A percentile compares a stretch with the other conserved stretches of the same genome.
These are phyloP conservation scores for Drosophila pachea DNA, from an alignment of 1,140 invertebrate genomes.

Conservation along the genomic window DNA sequence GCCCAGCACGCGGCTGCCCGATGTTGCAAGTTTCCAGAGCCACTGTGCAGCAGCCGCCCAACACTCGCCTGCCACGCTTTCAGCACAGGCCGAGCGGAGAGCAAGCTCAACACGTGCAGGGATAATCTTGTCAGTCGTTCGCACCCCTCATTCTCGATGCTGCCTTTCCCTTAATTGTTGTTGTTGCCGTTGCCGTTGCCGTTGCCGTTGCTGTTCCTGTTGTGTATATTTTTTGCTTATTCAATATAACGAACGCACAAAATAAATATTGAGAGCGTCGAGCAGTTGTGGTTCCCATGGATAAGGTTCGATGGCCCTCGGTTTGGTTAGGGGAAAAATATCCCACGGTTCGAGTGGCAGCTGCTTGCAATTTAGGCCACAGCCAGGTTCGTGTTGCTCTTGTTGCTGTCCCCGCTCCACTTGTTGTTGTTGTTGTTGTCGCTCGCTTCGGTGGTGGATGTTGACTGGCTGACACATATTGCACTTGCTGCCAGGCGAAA, in stretches of 20 bases:
- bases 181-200: slow-evolving; percentile 20
- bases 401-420: slow-evolving; percentile 26
- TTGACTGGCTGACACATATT: slow-evolving; percentile 63
- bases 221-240: slow-evolving; percentile 44
- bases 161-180: slow-evolving; percentile 24
- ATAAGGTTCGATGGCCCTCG: slow-evolving; percentile 69
- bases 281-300: slow-evolving; percentile 79
- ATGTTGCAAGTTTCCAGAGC: slow-evolving; percentile 33
- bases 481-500: slow-evolving; percentile 56
- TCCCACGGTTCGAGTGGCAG: slow-evolving; percentile 78
- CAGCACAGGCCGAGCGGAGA: slow-evolving; percentile 45
- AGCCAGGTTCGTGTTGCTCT: slow-evolving; percentile 57
- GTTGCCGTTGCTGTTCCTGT: slow-evolving; percentile 14
- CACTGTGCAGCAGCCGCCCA: slow-evolving; percentile 43
- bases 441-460: slow-evolving; percentile 37
- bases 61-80: slow-evolving; percentile 69
- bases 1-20: slow-evolving; percentile 47
- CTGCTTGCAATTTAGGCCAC: slow-evolving; percentile 78
- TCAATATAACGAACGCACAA: slow-evolving; percentile 67
- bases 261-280: slow-evolving; percentile 76
- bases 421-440: slow-evolving; percentile 28
- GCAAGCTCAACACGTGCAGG: slow-evolving; percentile 74
- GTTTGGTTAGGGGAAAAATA: slow-evolving; percentile 69
- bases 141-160: slow-evolving; percentile 44
- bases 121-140: slow-evolving; percentile 58